Evolutionary conservation across 2,797 vertebrate genomes (phyloP).

Genomic region (Glyptemys insculpta): DNA sequence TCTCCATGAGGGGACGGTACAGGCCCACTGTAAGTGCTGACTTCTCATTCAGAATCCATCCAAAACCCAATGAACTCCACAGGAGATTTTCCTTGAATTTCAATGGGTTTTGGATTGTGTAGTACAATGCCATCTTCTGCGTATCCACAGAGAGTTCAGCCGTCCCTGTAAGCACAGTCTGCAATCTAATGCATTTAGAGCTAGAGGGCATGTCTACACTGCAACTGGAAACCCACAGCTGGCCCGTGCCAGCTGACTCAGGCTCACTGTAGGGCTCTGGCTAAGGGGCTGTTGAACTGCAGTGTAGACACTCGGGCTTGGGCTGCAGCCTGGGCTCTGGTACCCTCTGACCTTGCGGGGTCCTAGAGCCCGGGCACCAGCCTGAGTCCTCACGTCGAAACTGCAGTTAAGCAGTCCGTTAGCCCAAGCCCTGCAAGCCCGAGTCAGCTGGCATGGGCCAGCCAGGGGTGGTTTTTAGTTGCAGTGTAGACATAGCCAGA

Average conservation of each 20-base stretch:
- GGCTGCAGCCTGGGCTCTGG: neutral
- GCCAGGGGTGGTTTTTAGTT: too few species aligned
- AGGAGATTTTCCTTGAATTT: fast-evolving
- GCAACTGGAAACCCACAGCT: neutral
- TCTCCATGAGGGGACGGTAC: neutral
- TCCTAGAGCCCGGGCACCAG: neutral
- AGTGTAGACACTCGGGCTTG: neutral
- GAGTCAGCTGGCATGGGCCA: too few species aligned
- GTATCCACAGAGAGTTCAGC: fast-evolving
- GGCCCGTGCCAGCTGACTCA: neutral
- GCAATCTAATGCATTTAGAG: fast-evolving
- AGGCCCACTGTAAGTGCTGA: neutral
- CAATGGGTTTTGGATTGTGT: fast-evolving
- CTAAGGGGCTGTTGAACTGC: neutral
- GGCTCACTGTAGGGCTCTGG: neutral
- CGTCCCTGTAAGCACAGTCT: neutral
- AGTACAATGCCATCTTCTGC: neutral
- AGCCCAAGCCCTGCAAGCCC: neutral
- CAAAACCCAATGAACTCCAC: neutral
- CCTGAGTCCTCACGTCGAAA: neutral
- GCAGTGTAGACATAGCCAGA: neutral
- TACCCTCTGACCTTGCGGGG: neutral
- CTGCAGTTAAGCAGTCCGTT: neutral
- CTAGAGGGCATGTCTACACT: neutral
- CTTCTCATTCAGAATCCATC: neutral